Base-by-base conservation (phyloP, 1,140 invertebrate genomes). In the Geopemphigus sp. region DNA sequence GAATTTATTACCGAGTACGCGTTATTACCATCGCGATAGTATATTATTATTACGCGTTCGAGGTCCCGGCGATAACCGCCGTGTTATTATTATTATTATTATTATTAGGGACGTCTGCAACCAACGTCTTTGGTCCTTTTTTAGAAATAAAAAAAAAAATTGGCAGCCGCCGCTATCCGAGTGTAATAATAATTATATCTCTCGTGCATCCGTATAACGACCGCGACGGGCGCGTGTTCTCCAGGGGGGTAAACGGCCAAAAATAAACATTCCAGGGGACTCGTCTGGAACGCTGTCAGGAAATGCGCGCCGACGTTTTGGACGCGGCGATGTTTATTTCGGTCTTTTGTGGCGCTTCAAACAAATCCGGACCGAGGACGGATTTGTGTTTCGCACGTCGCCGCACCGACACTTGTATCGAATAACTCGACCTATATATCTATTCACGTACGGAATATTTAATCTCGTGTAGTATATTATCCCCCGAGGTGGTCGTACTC, bases 241-340 rank as follows among this genome's bases (percentile, higher is more conserved):
- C 53, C 72, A 59, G 70, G 29, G 70, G 53, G 10, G n/a, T n/a
- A n/a, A 39, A 50, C 22, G 26, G n/a, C 72, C 54, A 45, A 74
- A 74, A 74, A 74, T 74, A 74, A 74, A 74, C 72, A 74, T 74
- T 74, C 72, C 72, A 74, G 72, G 72, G 50, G 53, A 57, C 72
- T 57, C 72, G 29, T 74, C 72, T 74, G 72, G 72, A 74, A 74
- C 54, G 29, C n/a, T 57, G 56, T 74, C 56, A 72, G 68, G 68
- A 72, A 72, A 72, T 32, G 59, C 26, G 10, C 10, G 22, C 22
- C 56, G 22, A 26, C 11, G 56, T 56, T 17, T 17, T 54, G 19
- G 53, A 15, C 10, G 56, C 22, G 1, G 56, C 10, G 56, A 12
- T 68, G 45, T 68, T 68, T 73, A 73, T 73, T 73, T 73, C 26